These are phyloP conservation scores for Pholis gunnellus DNA, from an alignment of 2,113 vertebrate genomes.

Conservation along the genomic window DNA sequence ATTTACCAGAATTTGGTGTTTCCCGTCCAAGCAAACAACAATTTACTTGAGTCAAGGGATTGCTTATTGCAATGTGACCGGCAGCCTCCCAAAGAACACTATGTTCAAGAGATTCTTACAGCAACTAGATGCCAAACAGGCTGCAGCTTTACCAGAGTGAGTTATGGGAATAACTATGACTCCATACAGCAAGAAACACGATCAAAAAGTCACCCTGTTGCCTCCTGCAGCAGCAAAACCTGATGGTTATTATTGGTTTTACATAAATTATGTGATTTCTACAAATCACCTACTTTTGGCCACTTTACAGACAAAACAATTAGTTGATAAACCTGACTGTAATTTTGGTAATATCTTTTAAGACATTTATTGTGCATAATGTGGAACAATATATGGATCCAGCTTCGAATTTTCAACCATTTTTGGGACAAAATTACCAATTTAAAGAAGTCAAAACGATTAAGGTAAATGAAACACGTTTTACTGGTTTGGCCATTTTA, in stretches of 20 bases:
- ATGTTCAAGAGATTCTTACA: neutral
- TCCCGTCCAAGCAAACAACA: neutral
- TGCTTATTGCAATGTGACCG: neutral
- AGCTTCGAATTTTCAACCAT: neutral
- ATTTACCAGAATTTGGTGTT: neutral
- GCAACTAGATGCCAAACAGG: constrained; percentile 1
- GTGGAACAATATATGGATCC: no score
- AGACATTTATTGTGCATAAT: neutral
- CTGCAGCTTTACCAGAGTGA: neutral
- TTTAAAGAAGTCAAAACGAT: neutral
- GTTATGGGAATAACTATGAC: neutral
- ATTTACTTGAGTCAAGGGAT: neutral
- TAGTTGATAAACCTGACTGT: neutral
- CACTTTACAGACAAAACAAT: neutral
- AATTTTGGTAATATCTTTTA: no score
- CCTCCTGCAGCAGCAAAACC: constrained; percentile 24
- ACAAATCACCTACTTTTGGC: neutral
- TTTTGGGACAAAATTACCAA: neutral
- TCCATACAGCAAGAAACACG: constrained; percentile 4
- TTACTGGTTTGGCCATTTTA: neutral
- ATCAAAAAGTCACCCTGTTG: constrained; percentile 3
- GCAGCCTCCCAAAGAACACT: neutral
- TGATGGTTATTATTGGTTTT: neutral
- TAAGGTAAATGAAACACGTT: neutral
- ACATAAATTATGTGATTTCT: neutral